Base-by-base conservation (phyloP, 2,797 vertebrate species). In the Amblyraja radiata region DNA sequence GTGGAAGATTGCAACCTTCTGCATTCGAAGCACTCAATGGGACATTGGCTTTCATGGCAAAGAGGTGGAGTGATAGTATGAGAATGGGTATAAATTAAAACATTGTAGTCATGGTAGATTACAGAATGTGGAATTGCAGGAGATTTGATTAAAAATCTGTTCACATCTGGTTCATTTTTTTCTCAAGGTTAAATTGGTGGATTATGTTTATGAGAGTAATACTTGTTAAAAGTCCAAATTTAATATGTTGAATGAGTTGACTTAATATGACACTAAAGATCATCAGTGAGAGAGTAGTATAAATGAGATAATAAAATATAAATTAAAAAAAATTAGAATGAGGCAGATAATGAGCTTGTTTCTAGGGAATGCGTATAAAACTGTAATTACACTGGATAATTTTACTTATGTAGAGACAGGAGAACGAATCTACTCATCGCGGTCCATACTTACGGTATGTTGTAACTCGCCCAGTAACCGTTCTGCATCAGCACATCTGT, bases 391-490 rank as follows among this genome's bases (percentile, higher is more conserved):
- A 21, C 54, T 83, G 39, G 16, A 54, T 13, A 63, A 61, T 83
- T 83, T 58, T 10, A 25, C 81, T 32, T 65, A 68, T 32, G 16
- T 6, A 36, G n/a, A 18, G 0, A 36, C 7, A 84, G n/a, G 36
- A 80, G 32, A 46, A 28, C 46, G 1, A 83, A 83, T 13, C 36
- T 80, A n/a, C n/a, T 58, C 54, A 86, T n/a, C 28, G 14, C 28
- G 32, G 18, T n/a, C 16, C 16, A 16, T 93, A 88, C 98, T 95
- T 97, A 99, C 98, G 98, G 98, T 93, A 99, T 96, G 91, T 99
- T 99, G 96, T 97, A 99, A 96, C 99, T 99, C 93, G 98, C 97
- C 98, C 99, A 99, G 94, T 99, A 99, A 6, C 97, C 96, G 32
- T 96, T 97, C 94, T 96, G 93, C 93, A 98, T 96, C 86, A 99